Percentiles rank a stretch among this genome's conserved stretches.
phyloP scores from a whole-genome alignment of 1,140 invertebrate genomes.

The Philaenus spumarius region DNA sequence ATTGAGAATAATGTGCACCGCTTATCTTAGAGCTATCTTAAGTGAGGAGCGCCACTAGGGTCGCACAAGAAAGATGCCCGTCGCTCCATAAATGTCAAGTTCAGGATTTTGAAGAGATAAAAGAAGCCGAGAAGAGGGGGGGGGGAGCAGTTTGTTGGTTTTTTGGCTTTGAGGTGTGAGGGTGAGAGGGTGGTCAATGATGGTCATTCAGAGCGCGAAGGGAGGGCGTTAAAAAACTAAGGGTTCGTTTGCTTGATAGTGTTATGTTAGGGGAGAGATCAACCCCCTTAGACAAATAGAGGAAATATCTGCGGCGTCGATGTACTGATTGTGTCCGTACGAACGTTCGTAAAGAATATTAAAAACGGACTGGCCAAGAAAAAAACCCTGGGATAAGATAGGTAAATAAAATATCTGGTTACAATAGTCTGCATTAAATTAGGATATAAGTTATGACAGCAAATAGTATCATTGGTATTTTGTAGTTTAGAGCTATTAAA shows the following conservation, averaged over 20 bases:
- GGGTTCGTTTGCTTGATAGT: constrained; percentile 24
- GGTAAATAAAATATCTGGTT: too few species aligned
- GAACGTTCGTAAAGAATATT: too few species aligned
- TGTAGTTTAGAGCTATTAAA: too few species aligned
- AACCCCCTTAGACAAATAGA: not conserved
- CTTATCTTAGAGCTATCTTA: too few species aligned
- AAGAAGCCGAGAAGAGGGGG: not conserved
- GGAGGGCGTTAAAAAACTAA: constrained; percentile 24
- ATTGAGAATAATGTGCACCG: too few species aligned
- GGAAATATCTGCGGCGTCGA: not conserved
- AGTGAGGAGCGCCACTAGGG: not conserved
- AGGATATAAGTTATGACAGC: too few species aligned
- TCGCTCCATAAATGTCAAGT: constrained; percentile 18
- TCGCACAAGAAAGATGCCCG: constrained; percentile 3
- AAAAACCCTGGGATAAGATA: too few species aligned
- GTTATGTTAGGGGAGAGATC: constrained; percentile 6
- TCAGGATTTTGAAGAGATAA: constrained; percentile 14
- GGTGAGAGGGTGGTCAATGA: constrained; percentile 20
- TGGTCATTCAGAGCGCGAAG: constrained; percentile 17
- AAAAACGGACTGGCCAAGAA: too few species aligned
- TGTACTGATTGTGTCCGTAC: too few species aligned
- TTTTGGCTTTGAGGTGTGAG: constrained; percentile 22
- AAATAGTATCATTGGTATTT: too few species aligned
- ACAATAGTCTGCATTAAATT: too few species aligned
- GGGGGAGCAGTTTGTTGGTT: constrained; percentile 19